These are phyloP conservation scores for Caenorhabditis angaria DNA, from an alignment of 2,888 invertebrate species.

Conservation along the genomic window DNA sequence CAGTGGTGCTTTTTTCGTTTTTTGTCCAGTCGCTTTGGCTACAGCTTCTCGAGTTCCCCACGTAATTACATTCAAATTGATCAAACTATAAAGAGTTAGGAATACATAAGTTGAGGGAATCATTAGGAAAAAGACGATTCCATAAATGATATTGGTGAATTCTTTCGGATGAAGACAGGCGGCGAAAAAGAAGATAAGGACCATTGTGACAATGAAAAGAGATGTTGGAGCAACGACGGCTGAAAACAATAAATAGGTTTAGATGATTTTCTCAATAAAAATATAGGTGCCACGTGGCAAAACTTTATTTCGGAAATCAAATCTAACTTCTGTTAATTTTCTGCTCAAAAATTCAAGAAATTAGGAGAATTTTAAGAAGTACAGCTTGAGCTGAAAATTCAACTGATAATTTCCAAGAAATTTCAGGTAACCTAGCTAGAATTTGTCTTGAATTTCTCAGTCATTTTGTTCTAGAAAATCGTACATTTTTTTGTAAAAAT, in stretches of 20 bases:
- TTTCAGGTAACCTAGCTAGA: too few species aligned
- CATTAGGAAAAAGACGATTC: constrained; percentile 84
- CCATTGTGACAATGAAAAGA: constrained; percentile 83
- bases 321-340: too few species aligned
- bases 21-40: constrained; percentile 72
- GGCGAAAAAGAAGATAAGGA: constrained; percentile 77
- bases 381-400: too few species aligned
- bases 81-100: constrained; percentile 88
- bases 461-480: too few species aligned
- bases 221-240: constrained; percentile 84
- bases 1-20: constrained; percentile 40
- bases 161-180: constrained; percentile 80
- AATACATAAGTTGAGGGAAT: constrained; percentile 94
- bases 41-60: constrained; percentile 90
- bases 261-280: not conserved
- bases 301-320: too few species aligned
- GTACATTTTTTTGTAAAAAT: too few species aligned
- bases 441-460: too few species aligned
- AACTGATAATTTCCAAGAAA: too few species aligned
- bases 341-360: too few species aligned
- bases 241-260: constrained; percentile 30
- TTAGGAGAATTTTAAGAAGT: too few species aligned
- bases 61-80: constrained; percentile 89
- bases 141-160: constrained; percentile 72
- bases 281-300: not conserved